Evolutionary conservation across 2,888 invertebrate genomes (phyloP).

Genomic region (Ptychoptera contaminata): DNA sequence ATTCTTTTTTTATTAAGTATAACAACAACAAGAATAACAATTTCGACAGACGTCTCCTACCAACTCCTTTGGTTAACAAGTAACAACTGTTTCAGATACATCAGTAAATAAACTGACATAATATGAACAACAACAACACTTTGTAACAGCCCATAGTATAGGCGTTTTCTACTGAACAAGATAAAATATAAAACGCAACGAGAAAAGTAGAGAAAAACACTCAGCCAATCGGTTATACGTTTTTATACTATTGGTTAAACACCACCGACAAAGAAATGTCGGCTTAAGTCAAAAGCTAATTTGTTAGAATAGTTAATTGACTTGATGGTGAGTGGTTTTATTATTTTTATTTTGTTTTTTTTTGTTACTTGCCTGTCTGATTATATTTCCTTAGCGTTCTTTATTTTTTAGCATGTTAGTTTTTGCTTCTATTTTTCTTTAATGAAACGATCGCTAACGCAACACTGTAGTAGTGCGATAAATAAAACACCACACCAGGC

Average conservation of each 20-base stretch:
- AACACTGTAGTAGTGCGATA: no score
- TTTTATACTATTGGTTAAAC: slow-evolving; percentile 1
- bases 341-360: not conserved
- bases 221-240: not conserved
- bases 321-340: not conserved
- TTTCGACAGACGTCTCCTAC: slow-evolving; percentile 4
- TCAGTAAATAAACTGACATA: no score
- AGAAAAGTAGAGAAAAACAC: no score
- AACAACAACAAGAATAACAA: no score
- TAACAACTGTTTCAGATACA: slow-evolving; percentile 9
- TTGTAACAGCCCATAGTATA: no score
- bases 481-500: no score
- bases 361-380: not conserved
- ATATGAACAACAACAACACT: no score
- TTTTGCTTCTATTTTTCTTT: not conserved
- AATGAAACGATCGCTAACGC: no score
- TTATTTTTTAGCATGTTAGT: no score
- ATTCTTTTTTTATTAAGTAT: no score
- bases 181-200: no score
- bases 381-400: not conserved
- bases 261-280: slow-evolving; percentile 5
- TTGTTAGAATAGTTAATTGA: slow-evolving; percentile 6
- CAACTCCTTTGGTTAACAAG: slow-evolving; percentile 13
- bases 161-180: no score
- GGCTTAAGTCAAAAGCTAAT: slow-evolving; percentile 6